Percentiles rank a stretch among this genome's conserved stretches.
These are phyloP conservation scores for Cryptoblepharus egeriae DNA, from an alignment of 2,797 vertebrate genomes.

Conservation along the genomic window DNA sequence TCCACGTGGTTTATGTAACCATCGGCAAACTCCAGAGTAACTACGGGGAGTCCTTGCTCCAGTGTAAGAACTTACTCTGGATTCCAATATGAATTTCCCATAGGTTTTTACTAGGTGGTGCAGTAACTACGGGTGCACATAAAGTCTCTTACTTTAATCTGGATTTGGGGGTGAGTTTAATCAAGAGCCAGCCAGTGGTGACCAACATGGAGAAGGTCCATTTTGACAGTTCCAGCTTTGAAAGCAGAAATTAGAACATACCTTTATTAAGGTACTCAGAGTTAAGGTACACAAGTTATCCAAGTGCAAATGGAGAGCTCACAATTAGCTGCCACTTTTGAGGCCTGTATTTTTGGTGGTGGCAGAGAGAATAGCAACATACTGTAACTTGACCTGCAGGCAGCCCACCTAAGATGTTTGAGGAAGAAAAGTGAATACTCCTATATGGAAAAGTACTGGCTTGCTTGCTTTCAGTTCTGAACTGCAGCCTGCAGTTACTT, in stretches of 20 bases:
- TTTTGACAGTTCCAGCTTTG: slow-evolving; percentile 28
- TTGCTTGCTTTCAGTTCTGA: slow-evolving; percentile 59
- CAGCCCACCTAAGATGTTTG: slow-evolving; percentile 58
- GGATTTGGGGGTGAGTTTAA: too few species aligned
- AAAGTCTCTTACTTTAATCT: too few species aligned
- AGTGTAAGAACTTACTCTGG: too few species aligned
- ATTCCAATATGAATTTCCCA: too few species aligned
- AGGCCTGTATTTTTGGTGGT: not conserved
- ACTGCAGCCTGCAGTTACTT: slow-evolving; percentile 36
- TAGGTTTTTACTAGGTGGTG: too few species aligned
- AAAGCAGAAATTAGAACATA: not conserved
- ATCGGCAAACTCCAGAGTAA: too few species aligned
- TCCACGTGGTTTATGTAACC: slow-evolving; percentile 42
- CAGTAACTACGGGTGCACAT: too few species aligned
- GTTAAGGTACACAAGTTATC: not conserved
- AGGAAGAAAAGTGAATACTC: slow-evolving; percentile 59
- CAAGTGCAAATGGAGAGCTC: slow-evolving; percentile 41
- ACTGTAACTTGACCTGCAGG: slow-evolving; percentile 66
- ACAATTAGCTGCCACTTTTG: slow-evolving; percentile 21
- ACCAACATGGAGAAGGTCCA: slow-evolving; percentile 36
- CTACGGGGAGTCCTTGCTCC: too few species aligned
- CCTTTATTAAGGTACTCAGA: not conserved
- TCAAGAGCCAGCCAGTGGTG: slow-evolving; percentile 31
- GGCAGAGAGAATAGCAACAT: slow-evolving; percentile 52
- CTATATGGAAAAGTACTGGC: slow-evolving; percentile 58